Conservation (phyloP, 2,113 vertebrate species). For the Pan troglodytes region NHGRI_mPanTro3-v2.1_pri NC_072411.2:34698501-34699000, state of each 20-base stretch:
- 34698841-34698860: constrained; percentile 55
- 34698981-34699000: background rate
- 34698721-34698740: background rate
- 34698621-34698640: background rate
- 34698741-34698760: background rate
- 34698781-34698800: background rate
- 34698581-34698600: constrained; percentile 95
- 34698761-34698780: background rate
- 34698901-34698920: background rate
- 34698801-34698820: background rate
- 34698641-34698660: fast-evolving
- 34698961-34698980: background rate
- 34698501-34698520: constrained; percentile 94
- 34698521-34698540: constrained; percentile 98
- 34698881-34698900: background rate
- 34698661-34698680: background rate
- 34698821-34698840: background rate
- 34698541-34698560: constrained; percentile 98
- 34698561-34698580: constrained; percentile 95
- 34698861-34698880: background rate
- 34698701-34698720: background rate
- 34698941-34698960: background rate
- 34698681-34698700: background rate
- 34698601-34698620: constrained; percentile 75
- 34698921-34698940: background rate